phyloP scores from a whole-genome alignment of 1,140 invertebrate genomes.

The Euschistus heros region DNA sequence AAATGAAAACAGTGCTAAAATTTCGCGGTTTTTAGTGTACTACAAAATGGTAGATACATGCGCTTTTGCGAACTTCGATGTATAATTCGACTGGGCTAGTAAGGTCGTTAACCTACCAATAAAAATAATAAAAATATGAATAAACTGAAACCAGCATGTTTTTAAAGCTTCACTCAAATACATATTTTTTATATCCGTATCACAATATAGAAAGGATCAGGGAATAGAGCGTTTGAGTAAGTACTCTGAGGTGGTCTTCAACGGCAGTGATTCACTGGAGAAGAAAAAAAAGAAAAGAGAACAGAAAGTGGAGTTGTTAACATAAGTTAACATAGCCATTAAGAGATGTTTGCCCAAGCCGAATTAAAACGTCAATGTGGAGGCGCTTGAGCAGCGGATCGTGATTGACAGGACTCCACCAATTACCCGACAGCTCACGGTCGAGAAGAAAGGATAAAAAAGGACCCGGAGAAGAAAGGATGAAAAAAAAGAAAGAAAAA shows the following conservation, averaged over 20 bases:
- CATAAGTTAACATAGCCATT: background rate
- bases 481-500: background rate
- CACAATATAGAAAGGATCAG: no score
- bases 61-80: no score
- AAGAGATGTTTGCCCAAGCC: slow-evolving; percentile 3
- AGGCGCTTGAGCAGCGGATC: background rate
- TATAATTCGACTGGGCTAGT: no score
- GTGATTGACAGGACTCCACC: background rate
- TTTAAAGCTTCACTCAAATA: no score
- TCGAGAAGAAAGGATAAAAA: background rate
- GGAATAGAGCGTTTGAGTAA: background rate
- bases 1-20: no score
- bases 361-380: slow-evolving; percentile 12
- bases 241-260: background rate
- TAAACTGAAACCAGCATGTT: no score
- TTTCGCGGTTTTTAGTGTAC: no score
- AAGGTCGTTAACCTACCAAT: no score
- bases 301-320: background rate
- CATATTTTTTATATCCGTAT: no score
- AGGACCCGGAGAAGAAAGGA: background rate
- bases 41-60: no score
- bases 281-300: background rate
- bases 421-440: background rate
- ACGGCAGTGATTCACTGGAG: background rate
- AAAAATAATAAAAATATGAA: no score